Evolutionary conservation across 2,888 invertebrate species (phyloP), one percentile per base, ranked within the genome.

Genomic region (Chironomus tentans): DNA sequence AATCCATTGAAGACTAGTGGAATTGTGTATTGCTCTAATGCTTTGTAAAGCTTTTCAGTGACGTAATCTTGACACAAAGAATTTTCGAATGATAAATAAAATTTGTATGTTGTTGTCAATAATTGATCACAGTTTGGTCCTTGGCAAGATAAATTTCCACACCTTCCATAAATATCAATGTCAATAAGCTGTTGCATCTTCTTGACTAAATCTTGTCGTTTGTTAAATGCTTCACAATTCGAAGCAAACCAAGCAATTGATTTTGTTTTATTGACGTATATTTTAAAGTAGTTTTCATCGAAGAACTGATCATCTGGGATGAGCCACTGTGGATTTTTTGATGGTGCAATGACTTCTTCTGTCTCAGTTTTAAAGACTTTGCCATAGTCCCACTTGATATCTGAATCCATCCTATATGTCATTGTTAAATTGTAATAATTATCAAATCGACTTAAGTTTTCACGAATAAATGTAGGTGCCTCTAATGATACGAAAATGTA

Each of bases 1-100:
- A 86, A 87, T 22, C 87, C 88, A 4, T 91, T 90, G 84, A 88
- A 88, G 3, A 90, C 90, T 65, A 91, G 86, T 0, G 91, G 91
- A 3, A 91, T 84, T 10, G 89, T 85, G 80, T 88, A 85, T 81
- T 88, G 86, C 76, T 88, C 84, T 78, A 85, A 84, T 0, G 84
- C 84, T 78, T 85, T 83, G 80, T 88, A 87, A 78, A 91, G 87
- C 79, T 88, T 86, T 80, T 89, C 89, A 2, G 89, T 88, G 70
- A 89, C 87, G 81, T 89, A 89, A 80, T 89, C 89, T 75, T 85
- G 81, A 78, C 91, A 88, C 77, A 90, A 84, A 13, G 91, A 90
- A 81, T 92, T 91, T 82, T 65, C 24, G n/a, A 65, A 65, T 10
- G 24, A 65, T 12, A 65, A 24, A n/a, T 65, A 65, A 65, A 65